These are phyloP conservation scores for Tromatobia lineatoria DNA, from an alignment of 2,888 invertebrate species.

Conservation along the genomic window DNA sequence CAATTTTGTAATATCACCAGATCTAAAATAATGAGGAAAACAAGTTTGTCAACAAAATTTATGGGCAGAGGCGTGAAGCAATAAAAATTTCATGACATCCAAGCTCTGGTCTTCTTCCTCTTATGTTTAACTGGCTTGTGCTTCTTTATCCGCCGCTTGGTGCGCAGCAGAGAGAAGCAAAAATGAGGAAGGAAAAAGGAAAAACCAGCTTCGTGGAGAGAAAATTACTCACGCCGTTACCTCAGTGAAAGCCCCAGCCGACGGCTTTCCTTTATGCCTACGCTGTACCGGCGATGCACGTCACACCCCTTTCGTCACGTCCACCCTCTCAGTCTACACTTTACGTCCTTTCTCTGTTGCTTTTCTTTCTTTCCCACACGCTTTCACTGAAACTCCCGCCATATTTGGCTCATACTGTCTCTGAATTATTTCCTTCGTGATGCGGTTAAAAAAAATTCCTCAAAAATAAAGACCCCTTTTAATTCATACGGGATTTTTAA, in stretches of 20 bases:
- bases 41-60: not conserved
- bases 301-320: constrained; percentile 13
- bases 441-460: not conserved
- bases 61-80: not conserved
- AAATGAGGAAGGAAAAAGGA: constrained; percentile 11
- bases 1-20: not conserved
- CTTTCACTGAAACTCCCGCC: not conserved
- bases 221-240: constrained; percentile 43
- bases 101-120: not conserved
- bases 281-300: constrained; percentile 12
- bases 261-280: constrained; percentile 27
- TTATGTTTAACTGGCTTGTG: not conserved
- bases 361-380: constrained; percentile 10
- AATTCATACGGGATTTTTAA: too few relatives aligned
- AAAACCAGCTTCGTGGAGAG: constrained; percentile 21
- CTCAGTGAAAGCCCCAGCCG: constrained; percentile 29
- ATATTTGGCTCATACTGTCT: constrained; percentile 14
- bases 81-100: not conserved
- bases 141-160: not conserved
- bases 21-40: not conserved
- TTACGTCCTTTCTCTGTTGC: constrained; percentile 2
- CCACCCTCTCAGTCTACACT: constrained; percentile 12
- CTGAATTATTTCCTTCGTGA: not conserved
- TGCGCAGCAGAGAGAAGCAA: not conserved
- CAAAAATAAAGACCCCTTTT: not conserved